A percentile compares a stretch with the other conserved stretches of the same genome.
Evolutionary conservation across 2,113 vertebrate genomes (phyloP).

Genomic region (Nansenia antarctica): DNA sequence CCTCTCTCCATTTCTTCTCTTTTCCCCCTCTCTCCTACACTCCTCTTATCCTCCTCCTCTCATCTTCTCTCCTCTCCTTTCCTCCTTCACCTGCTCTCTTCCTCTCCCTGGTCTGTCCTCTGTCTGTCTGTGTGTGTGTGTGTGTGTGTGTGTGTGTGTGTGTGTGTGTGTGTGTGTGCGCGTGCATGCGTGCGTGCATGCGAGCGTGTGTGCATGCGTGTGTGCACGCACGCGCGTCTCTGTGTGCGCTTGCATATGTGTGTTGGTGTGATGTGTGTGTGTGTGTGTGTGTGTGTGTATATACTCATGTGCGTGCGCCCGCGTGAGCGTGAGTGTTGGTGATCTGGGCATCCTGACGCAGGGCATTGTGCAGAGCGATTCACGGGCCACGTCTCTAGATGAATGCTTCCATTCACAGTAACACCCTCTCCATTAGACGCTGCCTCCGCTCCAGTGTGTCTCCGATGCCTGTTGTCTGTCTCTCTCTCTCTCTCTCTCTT

Average conservation of each 20-base stretch:
- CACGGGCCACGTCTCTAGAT: conserved; percentile 70
- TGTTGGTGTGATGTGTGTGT: conserved; percentile 27
- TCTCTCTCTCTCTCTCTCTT: not conserved
- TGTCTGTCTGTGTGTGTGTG: not conserved
- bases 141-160: not conserved
- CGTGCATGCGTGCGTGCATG: not conserved
- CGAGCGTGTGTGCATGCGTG: conserved; percentile 17
- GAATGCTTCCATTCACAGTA: conserved; percentile 76
- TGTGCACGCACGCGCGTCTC: not conserved
- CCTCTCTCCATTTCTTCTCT: no score
- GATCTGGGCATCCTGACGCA: conserved; percentile 67
- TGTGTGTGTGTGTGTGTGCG: conserved; percentile 2
- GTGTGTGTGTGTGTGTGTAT: conserved; percentile 7
- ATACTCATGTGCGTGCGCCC: not conserved
- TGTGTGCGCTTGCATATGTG: conserved; percentile 10
- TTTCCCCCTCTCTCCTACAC: conserved; percentile 28
- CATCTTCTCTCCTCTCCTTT: conserved; percentile 36
- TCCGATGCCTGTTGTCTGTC: not conserved
- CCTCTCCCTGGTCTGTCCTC: conserved; percentile 57
- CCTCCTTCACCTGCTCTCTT: conserved; percentile 59
- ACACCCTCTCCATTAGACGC: conserved; percentile 74
- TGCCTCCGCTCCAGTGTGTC: conserved; percentile 36
- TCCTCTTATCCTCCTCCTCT: conserved; percentile 20
- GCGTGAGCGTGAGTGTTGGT: conserved; percentile 51
- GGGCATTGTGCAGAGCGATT: conserved; percentile 70